Percentiles rank a stretch among this genome's conserved stretches.
Conservation (phyloP, 2,888 invertebrate species). For the Julus scandinavius region DNA sequence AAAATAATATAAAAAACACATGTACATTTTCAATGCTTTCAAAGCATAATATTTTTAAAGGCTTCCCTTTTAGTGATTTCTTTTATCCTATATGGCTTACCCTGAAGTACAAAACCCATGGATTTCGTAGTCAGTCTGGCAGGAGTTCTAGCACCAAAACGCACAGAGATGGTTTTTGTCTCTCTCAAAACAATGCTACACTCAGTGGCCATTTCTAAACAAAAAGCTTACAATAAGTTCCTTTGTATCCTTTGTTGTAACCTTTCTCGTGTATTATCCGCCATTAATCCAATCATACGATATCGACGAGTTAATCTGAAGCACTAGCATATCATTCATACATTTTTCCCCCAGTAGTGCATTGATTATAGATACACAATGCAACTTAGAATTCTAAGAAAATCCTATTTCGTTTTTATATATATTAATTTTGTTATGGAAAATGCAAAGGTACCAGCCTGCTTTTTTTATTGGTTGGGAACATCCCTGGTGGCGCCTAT, state of each 20-base stretch:
- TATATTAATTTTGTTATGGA: too few species aligned
- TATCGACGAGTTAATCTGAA: slow-evolving; percentile 14
- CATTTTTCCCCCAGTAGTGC: background rate
- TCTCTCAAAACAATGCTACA: slow-evolving; percentile 8
- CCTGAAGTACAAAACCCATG: background rate
- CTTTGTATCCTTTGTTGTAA: background rate
- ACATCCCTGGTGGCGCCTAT: background rate
- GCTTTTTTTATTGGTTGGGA: background rate
- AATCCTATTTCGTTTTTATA: too few species aligned
- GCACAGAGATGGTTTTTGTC: background rate
- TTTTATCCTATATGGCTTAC: background rate
- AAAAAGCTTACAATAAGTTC: background rate
- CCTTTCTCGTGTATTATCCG: background rate
- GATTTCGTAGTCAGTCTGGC: background rate
- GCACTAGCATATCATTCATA: slow-evolving; percentile 2
- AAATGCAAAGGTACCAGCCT: too few species aligned
- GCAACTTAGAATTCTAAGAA: too few species aligned
- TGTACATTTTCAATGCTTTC: background rate
- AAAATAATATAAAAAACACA: background rate
- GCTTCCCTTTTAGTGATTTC: background rate
- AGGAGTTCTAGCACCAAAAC: background rate
- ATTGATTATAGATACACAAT: background rate
- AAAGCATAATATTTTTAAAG: background rate
- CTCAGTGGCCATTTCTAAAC: slow-evolving; percentile 20
- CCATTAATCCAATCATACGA: slow-evolving; percentile 16